Percentiles rank a stretch among this genome's conserved stretches.
These are phyloP conservation scores for Cataglyphis cursor DNA, from an alignment of 2,888 invertebrate genomes.

Conservation along the genomic window DNA sequence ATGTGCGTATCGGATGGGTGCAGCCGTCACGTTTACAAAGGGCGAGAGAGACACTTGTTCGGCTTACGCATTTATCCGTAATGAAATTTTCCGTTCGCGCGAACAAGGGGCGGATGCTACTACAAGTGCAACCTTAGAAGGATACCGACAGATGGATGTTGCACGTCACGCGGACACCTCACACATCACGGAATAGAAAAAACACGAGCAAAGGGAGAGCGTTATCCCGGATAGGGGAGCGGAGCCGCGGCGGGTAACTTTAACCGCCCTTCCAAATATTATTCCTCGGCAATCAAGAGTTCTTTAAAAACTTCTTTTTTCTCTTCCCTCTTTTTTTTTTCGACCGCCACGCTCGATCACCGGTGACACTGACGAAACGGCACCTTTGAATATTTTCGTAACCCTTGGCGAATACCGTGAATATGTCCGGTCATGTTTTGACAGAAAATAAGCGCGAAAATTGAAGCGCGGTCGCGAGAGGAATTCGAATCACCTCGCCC, in stretches of 20 bases:
- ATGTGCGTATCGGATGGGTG: conserved; percentile 30
- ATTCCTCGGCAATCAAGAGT: conserved; percentile 69
- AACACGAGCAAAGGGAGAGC: conserved; percentile 64
- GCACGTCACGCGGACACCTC: conserved; percentile 56
- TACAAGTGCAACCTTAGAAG: conserved; percentile 55
- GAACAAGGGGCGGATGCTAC: conserved; percentile 18
- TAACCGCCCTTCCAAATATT: conserved; percentile 72
- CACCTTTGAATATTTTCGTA: conserved; percentile 73
- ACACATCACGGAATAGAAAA: conserved; percentile 62
- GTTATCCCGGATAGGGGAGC: conserved; percentile 47
- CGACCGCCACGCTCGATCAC: conserved; percentile 8
- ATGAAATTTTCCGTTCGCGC: conserved; percentile 65
- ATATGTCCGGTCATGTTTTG: conserved; percentile 69
- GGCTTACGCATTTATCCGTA: conserved; percentile 61
- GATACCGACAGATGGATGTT: conserved; percentile 63
- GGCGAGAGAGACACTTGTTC: conserved; percentile 63
- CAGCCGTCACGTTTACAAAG: conserved; percentile 10
- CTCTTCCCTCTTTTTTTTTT: neutral
- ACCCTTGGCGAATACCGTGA: conserved; percentile 68
- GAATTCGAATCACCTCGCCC: conserved; percentile 48
- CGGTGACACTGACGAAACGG: conserved; percentile 59
- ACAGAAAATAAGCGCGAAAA: conserved; percentile 76
- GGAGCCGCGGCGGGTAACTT: conserved; percentile 55
- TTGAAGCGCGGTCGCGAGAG: conserved; percentile 66
- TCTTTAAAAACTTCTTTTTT: conserved; percentile 63